Conservation (phyloP, 1,140 invertebrate genomes). For the Vanessa atalanta region DNA sequence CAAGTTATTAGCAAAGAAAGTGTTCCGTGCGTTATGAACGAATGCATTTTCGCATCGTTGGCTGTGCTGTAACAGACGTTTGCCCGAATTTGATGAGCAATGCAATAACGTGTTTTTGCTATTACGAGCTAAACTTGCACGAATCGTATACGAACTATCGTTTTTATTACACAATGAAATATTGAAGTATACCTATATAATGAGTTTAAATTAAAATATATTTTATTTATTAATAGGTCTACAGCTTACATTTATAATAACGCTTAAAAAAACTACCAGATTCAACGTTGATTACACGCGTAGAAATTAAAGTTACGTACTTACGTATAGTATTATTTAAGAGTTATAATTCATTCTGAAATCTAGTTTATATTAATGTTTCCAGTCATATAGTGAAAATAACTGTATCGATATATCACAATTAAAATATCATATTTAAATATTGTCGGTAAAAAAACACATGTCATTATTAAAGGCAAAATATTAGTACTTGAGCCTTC, state of each 20-base stretch:
- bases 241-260: background rate
- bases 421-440: no score
- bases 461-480: no score
- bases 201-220: background rate
- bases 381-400: no score
- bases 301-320: no score
- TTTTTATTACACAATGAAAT: conserved; percentile 25
- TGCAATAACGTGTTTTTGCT: conserved; percentile 41
- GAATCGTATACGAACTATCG: conserved; percentile 23
- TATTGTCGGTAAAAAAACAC: no score
- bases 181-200: conserved; percentile 9
- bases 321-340: no score
- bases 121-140: conserved; percentile 39
- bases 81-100: conserved; percentile 42
- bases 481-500: no score
- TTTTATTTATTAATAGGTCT: background rate
- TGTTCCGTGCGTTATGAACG: conserved; percentile 47
- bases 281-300: no score
- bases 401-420: no score
- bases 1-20: conserved; percentile 43
- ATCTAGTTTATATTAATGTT: no score
- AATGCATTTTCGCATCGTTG: conserved; percentile 38
- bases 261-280: no score
- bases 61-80: conserved; percentile 39
- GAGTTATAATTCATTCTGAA: no score